These are phyloP conservation scores for Galeruca laticollis DNA, from an alignment of 2,888 invertebrate species.

Conservation along the genomic window DNA sequence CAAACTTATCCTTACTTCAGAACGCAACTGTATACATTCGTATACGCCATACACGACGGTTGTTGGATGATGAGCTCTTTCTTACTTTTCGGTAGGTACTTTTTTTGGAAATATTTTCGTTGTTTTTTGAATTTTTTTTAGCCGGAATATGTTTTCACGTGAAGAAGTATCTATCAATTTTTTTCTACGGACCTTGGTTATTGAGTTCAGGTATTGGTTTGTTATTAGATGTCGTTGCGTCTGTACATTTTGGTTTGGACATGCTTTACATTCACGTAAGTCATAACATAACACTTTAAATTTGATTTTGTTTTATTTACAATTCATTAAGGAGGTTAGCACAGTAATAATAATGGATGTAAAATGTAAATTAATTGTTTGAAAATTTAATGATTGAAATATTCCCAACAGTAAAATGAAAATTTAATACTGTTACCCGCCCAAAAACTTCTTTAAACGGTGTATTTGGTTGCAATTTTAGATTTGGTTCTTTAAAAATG, in stretches of 20 bases:
- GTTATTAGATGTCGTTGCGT: slow-evolving; percentile 65
- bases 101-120: neutral
- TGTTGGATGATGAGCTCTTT: slow-evolving; percentile 58
- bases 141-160: slow-evolving; percentile 52
- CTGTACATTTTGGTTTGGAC: slow-evolving; percentile 65
- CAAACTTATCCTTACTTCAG: slow-evolving; percentile 45
- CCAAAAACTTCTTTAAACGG: too few relatives aligned
- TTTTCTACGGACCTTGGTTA: slow-evolving; percentile 65
- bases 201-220: slow-evolving; percentile 60
- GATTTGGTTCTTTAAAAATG: too few relatives aligned
- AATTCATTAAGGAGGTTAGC: too few relatives aligned
- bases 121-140: too few relatives aligned
- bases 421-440: too few relatives aligned
- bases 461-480: too few relatives aligned
- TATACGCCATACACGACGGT: slow-evolving; percentile 53
- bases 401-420: too few relatives aligned
- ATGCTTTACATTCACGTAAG: slow-evolving; percentile 64
- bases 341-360: too few relatives aligned
- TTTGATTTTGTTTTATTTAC: too few relatives aligned
- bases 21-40: slow-evolving; percentile 48
- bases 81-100: slow-evolving; percentile 55
- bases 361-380: too few relatives aligned
- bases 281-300: slow-evolving; percentile 29
- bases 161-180: slow-evolving; percentile 48
- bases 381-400: too few relatives aligned